Conservation (phyloP, 2,888 invertebrate genomes). For the Philaethria dido region DNA sequence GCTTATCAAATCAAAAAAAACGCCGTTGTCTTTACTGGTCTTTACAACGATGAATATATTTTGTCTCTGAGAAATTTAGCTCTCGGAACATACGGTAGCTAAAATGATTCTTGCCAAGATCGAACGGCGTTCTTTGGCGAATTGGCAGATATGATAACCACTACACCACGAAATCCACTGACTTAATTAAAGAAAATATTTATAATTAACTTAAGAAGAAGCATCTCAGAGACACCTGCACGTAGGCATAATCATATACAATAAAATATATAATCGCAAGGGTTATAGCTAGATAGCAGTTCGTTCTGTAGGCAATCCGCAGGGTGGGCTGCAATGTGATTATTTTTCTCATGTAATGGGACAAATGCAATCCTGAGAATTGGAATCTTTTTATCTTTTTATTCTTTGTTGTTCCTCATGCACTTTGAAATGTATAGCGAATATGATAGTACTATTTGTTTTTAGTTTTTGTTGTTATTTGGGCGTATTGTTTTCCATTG, state of each 20-base stretch:
- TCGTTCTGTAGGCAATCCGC: constrained; percentile 47
- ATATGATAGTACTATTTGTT: not conserved
- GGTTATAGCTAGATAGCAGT: constrained; percentile 42
- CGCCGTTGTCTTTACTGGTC: too few species aligned
- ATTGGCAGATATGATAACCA: too few species aligned
- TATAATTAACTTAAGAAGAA: too few species aligned
- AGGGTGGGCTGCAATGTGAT: constrained; percentile 51
- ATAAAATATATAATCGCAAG: constrained; percentile 40
- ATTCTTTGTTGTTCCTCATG: not conserved
- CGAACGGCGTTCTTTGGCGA: too few species aligned
- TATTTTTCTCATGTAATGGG: constrained; percentile 52
- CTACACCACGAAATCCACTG: too few species aligned
- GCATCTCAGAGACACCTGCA: not conserved
- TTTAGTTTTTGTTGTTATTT: not conserved
- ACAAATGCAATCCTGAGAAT: constrained; percentile 42
- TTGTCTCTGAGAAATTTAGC: too few species aligned
- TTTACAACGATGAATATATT: too few species aligned
- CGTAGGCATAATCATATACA: not conserved
- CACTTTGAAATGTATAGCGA: not conserved
- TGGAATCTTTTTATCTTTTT: constrained; percentile 5
- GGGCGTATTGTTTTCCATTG: not conserved
- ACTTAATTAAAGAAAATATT: too few species aligned
- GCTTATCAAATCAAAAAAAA: too few species aligned
- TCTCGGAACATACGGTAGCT: too few species aligned
- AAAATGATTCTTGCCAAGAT: too few species aligned